Evolutionary conservation across 1,140 invertebrate genomes (phyloP).

Genomic region (Radopholus similis): DNA sequence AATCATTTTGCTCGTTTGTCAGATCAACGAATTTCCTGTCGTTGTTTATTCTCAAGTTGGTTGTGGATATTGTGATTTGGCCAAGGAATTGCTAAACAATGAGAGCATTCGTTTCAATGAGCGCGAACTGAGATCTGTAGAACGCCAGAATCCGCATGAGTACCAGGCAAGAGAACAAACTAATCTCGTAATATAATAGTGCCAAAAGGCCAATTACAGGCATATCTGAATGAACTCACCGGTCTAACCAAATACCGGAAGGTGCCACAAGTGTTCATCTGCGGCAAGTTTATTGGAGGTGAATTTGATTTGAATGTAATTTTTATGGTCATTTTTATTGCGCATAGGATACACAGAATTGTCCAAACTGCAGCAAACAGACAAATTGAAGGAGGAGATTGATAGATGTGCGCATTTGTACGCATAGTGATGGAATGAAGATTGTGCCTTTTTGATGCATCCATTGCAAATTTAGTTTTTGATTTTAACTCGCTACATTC

Average conservation of each 20-base stretch:
- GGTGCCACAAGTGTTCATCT: slow-evolving; percentile 50
- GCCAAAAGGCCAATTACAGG: slow-evolving; percentile 18
- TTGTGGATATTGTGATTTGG: slow-evolving; percentile 46
- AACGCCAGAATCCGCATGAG: slow-evolving; percentile 18
- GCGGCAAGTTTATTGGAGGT: slow-evolving; percentile 45
- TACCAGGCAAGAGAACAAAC: slow-evolving; percentile 21
- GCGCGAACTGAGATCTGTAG: slow-evolving; percentile 34
- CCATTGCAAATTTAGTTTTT: not conserved
- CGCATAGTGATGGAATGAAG: not conserved
- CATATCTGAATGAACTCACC: slow-evolving; percentile 38
- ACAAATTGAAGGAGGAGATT: slow-evolving; percentile 27
- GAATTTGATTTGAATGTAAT: slow-evolving; percentile 2
- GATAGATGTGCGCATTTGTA: slow-evolving; percentile 18
- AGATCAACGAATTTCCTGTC: slow-evolving; percentile 38
- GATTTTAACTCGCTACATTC: not conserved
- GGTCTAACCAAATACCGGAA: slow-evolving; percentile 31
- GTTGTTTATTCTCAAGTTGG: slow-evolving; percentile 42
- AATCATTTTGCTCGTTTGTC: not conserved
- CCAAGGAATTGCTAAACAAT: slow-evolving; percentile 37
- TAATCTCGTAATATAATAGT: not conserved
- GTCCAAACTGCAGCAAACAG: slow-evolving; percentile 29
- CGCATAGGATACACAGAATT: slow-evolving; percentile 40
- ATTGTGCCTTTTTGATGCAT: not conserved
- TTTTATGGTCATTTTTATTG: slow-evolving; percentile 14
- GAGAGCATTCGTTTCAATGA: slow-evolving; percentile 36